These are phyloP conservation scores for Trichopoda pennipes DNA, from an alignment of 2,888 invertebrate genomes.

Conservation along the genomic window DNA sequence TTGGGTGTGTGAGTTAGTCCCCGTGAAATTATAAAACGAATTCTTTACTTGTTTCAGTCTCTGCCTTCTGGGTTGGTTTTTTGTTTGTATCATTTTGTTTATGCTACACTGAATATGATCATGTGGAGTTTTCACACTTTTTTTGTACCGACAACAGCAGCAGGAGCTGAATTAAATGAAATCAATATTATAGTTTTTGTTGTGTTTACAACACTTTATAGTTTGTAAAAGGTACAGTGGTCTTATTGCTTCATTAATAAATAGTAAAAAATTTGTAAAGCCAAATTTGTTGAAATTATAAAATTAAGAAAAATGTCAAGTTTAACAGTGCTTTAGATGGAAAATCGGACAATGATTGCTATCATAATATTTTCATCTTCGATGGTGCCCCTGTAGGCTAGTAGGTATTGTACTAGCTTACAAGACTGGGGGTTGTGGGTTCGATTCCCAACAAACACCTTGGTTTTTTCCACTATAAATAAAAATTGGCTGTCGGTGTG, in stretches of 20 bases:
- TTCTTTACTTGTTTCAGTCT: not conserved
- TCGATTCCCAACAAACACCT: too few species aligned
- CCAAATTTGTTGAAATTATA: too few species aligned
- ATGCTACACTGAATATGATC: constrained; percentile 64
- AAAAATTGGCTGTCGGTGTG: too few species aligned
- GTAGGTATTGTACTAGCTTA: too few species aligned
- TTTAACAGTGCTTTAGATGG: too few species aligned
- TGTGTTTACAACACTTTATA: constrained; percentile 56
- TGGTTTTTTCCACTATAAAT: too few species aligned
- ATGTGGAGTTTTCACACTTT: constrained; percentile 75
- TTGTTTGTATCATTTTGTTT: constrained; percentile 25
- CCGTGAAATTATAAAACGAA: not conserved
- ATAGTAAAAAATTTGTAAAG: not conserved
- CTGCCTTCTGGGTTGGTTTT: not conserved
- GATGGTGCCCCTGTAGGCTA: too few species aligned
- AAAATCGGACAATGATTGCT: too few species aligned
- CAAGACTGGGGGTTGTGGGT: too few species aligned
- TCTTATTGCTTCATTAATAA: not conserved
- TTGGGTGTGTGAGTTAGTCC: constrained; percentile 5
- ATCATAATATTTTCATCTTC: too few species aligned
- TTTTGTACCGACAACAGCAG: constrained; percentile 77
- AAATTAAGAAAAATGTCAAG: too few species aligned
- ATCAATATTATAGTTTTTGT: constrained; percentile 68
- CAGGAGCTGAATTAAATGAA: constrained; percentile 78
- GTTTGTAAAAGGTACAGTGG: constrained; percentile 18